Conservation (phyloP, 2,113 vertebrate genomes). For the Bubo blakistoni region DNA sequence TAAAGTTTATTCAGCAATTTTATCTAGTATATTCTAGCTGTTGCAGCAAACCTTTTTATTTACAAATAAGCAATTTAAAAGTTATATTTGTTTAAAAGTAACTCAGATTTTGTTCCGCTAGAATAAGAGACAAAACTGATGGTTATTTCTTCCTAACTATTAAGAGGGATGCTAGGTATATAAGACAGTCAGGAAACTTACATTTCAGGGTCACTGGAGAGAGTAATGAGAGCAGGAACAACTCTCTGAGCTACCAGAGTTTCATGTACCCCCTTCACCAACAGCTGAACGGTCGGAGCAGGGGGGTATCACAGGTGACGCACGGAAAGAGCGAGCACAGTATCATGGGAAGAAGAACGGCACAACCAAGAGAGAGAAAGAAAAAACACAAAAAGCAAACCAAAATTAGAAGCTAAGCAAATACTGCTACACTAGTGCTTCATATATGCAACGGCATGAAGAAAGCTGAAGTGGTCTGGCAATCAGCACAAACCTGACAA, state of each 20-base stretch:
- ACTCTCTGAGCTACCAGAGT: conserved; percentile 99
- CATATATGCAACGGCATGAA: conserved; percentile 64
- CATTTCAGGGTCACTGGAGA: conserved; percentile 99
- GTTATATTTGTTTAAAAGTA: neutral
- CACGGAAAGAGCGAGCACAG: conserved; percentile 86
- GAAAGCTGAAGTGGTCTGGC: conserved; percentile 56
- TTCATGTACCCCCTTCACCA: conserved; percentile 99
- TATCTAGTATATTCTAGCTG: neutral
- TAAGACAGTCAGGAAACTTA: conserved; percentile 88
- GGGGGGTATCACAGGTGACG: conserved; percentile 82
- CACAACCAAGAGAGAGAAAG: conserved; percentile 70
- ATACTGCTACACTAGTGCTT: conserved; percentile 75
- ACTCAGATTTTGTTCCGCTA: neutral
- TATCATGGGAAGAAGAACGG: conserved; percentile 80
- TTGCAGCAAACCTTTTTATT: neutral
- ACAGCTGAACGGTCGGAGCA: conserved; percentile 92
- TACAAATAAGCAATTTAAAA: neutral
- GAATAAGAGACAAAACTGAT: conserved; percentile 58
- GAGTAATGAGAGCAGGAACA: conserved; percentile 99
- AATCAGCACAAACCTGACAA: conserved; percentile 5
- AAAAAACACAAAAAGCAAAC: conserved; percentile 83
- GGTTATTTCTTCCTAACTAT: conserved; percentile 72
- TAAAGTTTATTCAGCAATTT: neutral
- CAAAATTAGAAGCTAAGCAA: conserved; percentile 85
- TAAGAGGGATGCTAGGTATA: conserved; percentile 73